These are phyloP conservation scores for Neodiprion fabricii DNA, from an alignment of 1,140 invertebrate genomes.

Conservation along the genomic window DNA sequence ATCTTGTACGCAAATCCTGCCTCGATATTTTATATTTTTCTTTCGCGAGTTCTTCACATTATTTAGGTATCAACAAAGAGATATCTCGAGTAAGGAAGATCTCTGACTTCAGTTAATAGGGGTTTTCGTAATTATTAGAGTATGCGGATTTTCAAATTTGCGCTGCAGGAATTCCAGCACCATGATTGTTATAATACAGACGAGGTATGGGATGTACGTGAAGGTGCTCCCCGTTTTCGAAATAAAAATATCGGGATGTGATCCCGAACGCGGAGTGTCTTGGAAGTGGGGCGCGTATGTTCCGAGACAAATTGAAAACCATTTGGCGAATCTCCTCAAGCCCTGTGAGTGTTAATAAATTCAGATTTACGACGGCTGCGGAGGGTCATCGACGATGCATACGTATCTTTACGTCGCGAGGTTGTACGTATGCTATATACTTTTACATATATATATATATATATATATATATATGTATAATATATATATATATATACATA, in stretches of 20 bases:
- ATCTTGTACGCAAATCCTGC: neutral
- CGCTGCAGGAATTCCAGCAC: no score
- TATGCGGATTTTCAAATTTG: no score
- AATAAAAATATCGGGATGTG: neutral
- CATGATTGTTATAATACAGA: no score
- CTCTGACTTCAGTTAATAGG: no score
- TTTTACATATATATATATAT: no score
- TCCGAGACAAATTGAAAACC: slow-evolving; percentile 63
- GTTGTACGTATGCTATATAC: slow-evolving; percentile 28
- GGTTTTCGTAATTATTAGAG: no score
- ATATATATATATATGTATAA: no score
- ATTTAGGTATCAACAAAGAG: no score
- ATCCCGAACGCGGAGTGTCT: neutral
- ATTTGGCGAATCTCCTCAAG: slow-evolving; percentile 57
- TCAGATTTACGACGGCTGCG: slow-evolving; percentile 57
- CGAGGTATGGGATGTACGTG: no score
- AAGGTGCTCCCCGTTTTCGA: neutral
- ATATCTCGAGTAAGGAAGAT: no score
- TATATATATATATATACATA: no score
- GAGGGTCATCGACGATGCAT: slow-evolving; percentile 33
- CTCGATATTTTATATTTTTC: neutral
- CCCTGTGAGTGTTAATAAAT: slow-evolving; percentile 62
- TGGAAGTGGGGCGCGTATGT: slow-evolving; percentile 27
- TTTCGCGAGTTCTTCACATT: no score
- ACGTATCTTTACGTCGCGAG: slow-evolving; percentile 38